Percentiles rank a stretch among this genome's conserved stretches.
These are phyloP conservation scores for Lophotriccus pileatus DNA, from an alignment of 2,797 vertebrate species.

Conservation along the genomic window DNA sequence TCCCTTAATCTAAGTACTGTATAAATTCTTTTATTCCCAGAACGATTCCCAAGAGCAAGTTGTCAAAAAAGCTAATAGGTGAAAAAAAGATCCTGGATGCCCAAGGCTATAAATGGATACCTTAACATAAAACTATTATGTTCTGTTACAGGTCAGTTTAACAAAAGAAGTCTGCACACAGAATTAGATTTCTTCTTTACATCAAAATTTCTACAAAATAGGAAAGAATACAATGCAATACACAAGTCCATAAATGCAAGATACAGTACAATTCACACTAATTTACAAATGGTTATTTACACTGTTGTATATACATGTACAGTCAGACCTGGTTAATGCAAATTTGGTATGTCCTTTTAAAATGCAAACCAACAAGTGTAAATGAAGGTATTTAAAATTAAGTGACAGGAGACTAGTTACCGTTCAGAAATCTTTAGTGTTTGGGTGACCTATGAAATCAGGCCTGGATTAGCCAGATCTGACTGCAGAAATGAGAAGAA, in stretches of 20 bases:
- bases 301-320: slow-evolving; percentile 76
- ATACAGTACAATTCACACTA: slow-evolving; percentile 75
- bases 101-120: slow-evolving; percentile 60
- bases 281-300: slow-evolving; percentile 82
- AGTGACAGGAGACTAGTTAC: neutral
- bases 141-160: slow-evolving; percentile 35
- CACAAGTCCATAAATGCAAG: slow-evolving; percentile 71
- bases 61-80: neutral
- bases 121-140: slow-evolving; percentile 15
- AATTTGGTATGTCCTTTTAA: neutral
- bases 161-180: slow-evolving; percentile 41
- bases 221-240: slow-evolving; percentile 72
- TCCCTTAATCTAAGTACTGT: neutral
- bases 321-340: slow-evolving; percentile 73
- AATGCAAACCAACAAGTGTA: neutral
- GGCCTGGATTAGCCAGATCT: slow-evolving; percentile 63
- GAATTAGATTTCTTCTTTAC: slow-evolving; percentile 68
- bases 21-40: slow-evolving; percentile 48
- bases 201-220: slow-evolving; percentile 73
- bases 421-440: neutral
- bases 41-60: slow-evolving; percentile 53
- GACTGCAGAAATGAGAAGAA: slow-evolving; percentile 66
- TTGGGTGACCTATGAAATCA: slow-evolving; percentile 1
- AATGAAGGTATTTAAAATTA: neutral
- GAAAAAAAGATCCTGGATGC: slow-evolving; percentile 32